Base-by-base conservation (phyloP, 2,888 invertebrate species). In the Ashinkailepas kermadecensis region DNA sequence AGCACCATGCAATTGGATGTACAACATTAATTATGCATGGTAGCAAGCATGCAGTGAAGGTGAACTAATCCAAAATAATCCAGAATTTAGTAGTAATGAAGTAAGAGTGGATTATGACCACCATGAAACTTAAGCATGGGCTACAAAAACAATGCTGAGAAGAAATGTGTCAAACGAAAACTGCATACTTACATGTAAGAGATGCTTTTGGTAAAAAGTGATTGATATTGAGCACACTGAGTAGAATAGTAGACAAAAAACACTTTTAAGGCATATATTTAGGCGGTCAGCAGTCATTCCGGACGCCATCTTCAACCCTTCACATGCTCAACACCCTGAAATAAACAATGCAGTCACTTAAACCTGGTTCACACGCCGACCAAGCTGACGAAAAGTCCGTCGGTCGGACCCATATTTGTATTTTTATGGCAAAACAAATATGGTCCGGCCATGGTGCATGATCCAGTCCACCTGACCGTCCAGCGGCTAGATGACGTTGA, bases 191-290 rank as follows among this genome's bases (percentile, higher is more conserved):
- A 95, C 95, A 90, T 93, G 92, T 84, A 95, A 91, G 81, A 98
- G 91, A 92, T 94, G 94, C 90, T 96, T 92, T 88, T 99, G 98
- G 88, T 98, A 99, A 88, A 99, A 99, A 15, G 97, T 99, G 81
- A 99, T 91, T 79, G 96, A 94, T 86, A 99, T 96, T 21, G 98
- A 99, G 82, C 98, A 91, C 18, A 92, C 90, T 87, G 97, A 96
- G 88, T 98, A 99, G 80, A 95, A 89, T 7, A 93, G 87, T 84
- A 98, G 54, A 78, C 56, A 78, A 0, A 11, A 9, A n/a, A 54
- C 12, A n/a, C 78, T 57, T n/a, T 78, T 78, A 18, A 78, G 56
- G 8, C n/a, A 18, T 13, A 57, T 0, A 21, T 39, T 70, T 13
- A 70, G 2, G 0, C 21, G 21, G 3, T 39, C 13, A 4, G 15